A percentile compares a stretch with the other conserved stretches of the same genome.
phyloP scores from a whole-genome alignment of 2,797 vertebrate genomes.

The Petrocephalus sullivani region DNA sequence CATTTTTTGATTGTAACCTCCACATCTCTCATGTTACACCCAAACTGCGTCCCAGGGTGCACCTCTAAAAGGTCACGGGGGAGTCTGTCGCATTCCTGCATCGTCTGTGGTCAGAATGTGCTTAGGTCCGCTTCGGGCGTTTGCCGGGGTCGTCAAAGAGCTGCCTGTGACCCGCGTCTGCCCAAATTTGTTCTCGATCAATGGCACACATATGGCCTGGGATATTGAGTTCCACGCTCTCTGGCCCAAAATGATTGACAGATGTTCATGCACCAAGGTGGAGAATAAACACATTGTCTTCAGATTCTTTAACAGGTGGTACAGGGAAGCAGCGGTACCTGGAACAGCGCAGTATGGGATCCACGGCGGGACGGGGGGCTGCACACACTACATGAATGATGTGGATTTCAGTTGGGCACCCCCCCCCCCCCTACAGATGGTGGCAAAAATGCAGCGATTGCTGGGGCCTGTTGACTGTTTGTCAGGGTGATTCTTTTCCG shows the following conservation, averaged over 20 bases:
- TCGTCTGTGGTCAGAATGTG: neutral
- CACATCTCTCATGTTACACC: neutral
- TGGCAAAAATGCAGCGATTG: neutral
- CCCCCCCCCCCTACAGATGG: slow-evolving; percentile 20
- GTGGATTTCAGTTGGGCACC: slow-evolving; percentile 44
- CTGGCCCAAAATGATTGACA: slow-evolving; percentile 63
- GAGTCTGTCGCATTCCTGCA: neutral
- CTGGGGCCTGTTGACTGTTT: neutral
- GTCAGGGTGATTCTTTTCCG: neutral
- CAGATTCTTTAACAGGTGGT: slow-evolving; percentile 68
- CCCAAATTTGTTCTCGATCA: slow-evolving; percentile 16
- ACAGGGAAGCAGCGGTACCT: slow-evolving; percentile 45
- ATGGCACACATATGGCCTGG: neutral
- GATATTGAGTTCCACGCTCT: slow-evolving; percentile 62
- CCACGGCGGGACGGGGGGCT: slow-evolving; percentile 26
- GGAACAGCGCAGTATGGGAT: slow-evolving; percentile 55
- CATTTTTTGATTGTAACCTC: neutral
- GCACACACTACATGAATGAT: slow-evolving; percentile 45
- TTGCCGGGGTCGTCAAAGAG: neutral
- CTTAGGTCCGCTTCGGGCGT: slow-evolving; percentile 16
- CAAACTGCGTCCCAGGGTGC: neutral
- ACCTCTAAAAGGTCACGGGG: slow-evolving; percentile 52
- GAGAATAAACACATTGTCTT: slow-evolving; percentile 40
- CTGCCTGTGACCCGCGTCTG: neutral
- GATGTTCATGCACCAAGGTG: slow-evolving; percentile 59